These are phyloP conservation scores for Chrysemys picta DNA, from an alignment of 2,113 vertebrate genomes.

Conservation along the genomic window DNA sequence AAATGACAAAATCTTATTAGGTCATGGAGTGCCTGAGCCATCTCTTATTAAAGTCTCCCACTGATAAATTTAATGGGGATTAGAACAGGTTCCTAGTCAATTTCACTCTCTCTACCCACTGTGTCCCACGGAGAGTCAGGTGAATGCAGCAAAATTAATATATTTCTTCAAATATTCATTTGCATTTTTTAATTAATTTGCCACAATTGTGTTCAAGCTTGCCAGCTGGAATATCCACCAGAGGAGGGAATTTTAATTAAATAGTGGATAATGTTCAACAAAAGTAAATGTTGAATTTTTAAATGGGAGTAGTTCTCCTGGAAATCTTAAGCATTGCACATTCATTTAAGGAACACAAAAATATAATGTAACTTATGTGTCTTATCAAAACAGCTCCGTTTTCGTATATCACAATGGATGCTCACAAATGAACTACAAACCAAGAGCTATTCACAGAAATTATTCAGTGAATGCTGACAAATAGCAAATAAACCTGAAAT, in stretches of 20 bases:
- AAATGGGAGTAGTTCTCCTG: conserved; percentile 40
- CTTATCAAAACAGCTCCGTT: neutral
- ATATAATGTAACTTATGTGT: neutral
- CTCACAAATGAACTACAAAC: neutral
- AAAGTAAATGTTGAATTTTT: conserved; percentile 34
- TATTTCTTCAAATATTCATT: conserved; percentile 74
- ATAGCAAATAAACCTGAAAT: neutral
- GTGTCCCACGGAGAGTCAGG: conserved; percentile 52
- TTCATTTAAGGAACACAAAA: conserved; percentile 22
- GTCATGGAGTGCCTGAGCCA: conserved; percentile 50
- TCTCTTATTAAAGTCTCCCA: conserved; percentile 58
- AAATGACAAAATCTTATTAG: conserved; percentile 53
- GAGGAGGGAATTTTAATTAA: conserved; percentile 57
- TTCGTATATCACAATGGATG: neutral
- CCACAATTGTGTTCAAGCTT: conserved; percentile 65
- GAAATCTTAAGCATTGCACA: conserved; percentile 55
- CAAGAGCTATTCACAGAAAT: neutral
- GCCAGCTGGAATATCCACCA: conserved; percentile 69
- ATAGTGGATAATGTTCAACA: conserved; percentile 51
- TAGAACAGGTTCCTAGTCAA: conserved; percentile 60
- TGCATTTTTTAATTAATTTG: conserved; percentile 71
- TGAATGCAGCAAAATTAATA: conserved; percentile 55
- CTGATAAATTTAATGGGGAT: conserved; percentile 50
- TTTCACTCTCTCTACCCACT: conserved; percentile 43
- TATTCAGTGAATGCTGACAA: neutral